phyloP scores from a whole-genome alignment of 2,113 vertebrate species.

The Bos indicus region DNA sequence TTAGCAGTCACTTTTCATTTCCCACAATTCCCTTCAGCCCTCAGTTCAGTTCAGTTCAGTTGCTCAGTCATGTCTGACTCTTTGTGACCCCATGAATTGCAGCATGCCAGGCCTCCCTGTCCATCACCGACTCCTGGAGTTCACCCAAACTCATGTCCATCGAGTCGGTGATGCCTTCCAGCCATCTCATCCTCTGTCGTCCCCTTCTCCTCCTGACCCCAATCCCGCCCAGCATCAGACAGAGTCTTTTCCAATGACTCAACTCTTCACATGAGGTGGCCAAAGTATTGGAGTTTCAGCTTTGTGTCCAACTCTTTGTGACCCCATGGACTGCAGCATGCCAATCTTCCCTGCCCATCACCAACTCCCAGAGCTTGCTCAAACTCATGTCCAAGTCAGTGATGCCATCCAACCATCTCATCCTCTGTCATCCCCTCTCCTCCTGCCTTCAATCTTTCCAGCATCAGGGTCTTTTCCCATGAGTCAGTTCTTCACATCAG shows the following conservation, averaged over 20 bases:
- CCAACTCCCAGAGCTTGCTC: not conserved
- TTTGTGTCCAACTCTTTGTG: not conserved
- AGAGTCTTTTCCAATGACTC: too few species aligned
- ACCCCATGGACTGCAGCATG: not conserved
- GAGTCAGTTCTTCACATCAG: not conserved
- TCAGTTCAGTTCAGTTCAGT: not conserved
- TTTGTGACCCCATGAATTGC: not conserved
- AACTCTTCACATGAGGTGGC: too few species aligned
- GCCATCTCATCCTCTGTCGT: not conserved
- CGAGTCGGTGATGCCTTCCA: accelerated
- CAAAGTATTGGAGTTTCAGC: too few species aligned
- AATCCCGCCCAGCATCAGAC: not conserved
- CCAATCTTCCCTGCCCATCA: not conserved
- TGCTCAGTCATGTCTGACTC: accelerated
- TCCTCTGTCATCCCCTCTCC: not conserved
- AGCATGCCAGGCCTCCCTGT: not conserved
- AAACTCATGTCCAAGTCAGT: not conserved
- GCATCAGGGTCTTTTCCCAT: not conserved
- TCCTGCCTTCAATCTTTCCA: not conserved
- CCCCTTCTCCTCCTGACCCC: not conserved
- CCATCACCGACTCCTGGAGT: not conserved
- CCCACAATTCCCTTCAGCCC: not conserved
- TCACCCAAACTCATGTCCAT: not conserved
- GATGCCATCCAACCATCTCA: not conserved
- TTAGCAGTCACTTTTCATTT: not conserved